Conservation (phyloP, 2,113 vertebrate genomes). For the Eulemur macaco region DNA sequence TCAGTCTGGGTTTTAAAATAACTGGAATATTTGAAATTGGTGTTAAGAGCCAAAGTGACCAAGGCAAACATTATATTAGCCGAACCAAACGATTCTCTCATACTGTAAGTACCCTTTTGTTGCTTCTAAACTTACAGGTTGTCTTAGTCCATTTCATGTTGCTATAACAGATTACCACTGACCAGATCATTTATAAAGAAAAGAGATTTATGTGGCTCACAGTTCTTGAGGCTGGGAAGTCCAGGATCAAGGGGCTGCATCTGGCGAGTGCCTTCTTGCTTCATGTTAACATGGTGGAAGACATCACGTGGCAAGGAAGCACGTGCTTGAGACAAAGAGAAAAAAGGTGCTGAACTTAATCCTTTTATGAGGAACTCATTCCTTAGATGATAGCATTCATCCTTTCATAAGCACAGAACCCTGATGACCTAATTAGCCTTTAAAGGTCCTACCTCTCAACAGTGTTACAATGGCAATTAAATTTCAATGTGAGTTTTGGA, state of each 20-base stretch:
- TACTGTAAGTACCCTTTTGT: constrained; percentile 84
- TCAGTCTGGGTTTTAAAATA: constrained; percentile 84
- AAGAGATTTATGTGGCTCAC: neutral
- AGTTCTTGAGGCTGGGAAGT: neutral
- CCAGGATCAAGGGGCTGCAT: neutral
- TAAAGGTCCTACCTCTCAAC: neutral
- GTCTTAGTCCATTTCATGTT: neutral
- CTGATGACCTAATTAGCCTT: neutral
- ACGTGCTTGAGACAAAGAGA: neutral
- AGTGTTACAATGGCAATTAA: neutral
- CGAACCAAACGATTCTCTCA: constrained; percentile 87
- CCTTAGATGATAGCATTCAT: neutral
- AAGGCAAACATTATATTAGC: constrained; percentile 83
- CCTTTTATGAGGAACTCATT: neutral
- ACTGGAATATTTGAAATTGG: constrained; percentile 81
- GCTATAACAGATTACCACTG: neutral
- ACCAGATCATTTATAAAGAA: neutral
- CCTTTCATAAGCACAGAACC: neutral
- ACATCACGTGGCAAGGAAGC: neutral
- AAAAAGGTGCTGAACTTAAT: neutral
- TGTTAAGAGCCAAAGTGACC: constrained; percentile 74
- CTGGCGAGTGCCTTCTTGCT: neutral
- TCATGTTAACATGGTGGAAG: neutral
- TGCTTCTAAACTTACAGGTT: neutral
- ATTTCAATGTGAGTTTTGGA: neutral